Evolutionary conservation across 2,113 vertebrate species (phyloP).

Genomic region (Trochalopteron elliotii): DNA sequence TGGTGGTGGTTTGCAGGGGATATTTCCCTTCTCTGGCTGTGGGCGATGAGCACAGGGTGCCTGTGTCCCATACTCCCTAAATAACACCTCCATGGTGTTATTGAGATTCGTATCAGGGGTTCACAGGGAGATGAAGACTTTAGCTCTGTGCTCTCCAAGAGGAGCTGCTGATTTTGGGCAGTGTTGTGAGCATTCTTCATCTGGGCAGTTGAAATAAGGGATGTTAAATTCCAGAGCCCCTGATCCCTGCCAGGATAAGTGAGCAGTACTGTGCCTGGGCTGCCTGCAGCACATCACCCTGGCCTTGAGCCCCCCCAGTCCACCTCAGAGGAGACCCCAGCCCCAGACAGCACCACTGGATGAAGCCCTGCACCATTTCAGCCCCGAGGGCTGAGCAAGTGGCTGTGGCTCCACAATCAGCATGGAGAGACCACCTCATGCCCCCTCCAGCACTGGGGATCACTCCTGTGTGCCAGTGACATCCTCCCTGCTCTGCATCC

Average conservation of each 20-base stretch:
- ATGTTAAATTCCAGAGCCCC: not conserved
- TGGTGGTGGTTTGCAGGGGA: not conserved
- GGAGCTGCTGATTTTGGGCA: not conserved
- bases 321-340: not conserved
- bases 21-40: not conserved
- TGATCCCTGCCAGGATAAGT: not conserved
- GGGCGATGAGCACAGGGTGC: accelerated
- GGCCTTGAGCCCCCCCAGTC: not conserved
- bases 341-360: not conserved
- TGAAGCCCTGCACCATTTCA: not conserved
- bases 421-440: not conserved
- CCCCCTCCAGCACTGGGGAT: accelerated
- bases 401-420: accelerated
- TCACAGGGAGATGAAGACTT: not conserved
- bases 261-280: too few relatives aligned
- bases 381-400: not conserved
- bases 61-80: accelerated
- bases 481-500: not conserved
- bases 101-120: too few relatives aligned
- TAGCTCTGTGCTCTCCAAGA: accelerated
- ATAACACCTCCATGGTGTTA: too few relatives aligned
- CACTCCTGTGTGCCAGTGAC: accelerated
- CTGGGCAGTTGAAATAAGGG: not conserved
- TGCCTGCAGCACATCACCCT: not conserved
- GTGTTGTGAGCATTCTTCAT: too few relatives aligned